Evolutionary conservation across 2,888 invertebrate species (phyloP).

Genomic region (Ypsolopha sequella): DNA sequence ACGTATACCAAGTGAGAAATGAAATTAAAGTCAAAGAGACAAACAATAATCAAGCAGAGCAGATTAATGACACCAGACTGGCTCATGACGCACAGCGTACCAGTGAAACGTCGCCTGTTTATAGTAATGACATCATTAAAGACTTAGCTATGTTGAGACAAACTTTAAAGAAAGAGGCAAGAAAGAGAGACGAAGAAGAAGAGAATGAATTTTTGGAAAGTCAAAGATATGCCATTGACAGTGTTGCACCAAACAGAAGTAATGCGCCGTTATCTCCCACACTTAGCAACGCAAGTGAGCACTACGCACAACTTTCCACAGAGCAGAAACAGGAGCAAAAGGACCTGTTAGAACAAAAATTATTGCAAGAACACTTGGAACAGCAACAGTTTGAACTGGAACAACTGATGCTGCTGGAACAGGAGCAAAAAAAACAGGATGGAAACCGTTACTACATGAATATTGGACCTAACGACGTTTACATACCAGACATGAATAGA

Average conservation of each 20-base stretch:
- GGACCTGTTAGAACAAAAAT: no score
- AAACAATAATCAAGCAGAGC: constrained; percentile 43
- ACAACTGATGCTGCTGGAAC: no score
- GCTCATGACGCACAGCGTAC: constrained; percentile 23
- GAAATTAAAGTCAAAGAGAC: constrained; percentile 67
- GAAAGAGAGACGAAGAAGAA: constrained; percentile 46
- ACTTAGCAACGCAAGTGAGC: constrained; percentile 55
- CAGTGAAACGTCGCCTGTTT: constrained; percentile 39
- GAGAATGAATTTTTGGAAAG: constrained; percentile 18
- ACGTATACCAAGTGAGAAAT: constrained; percentile 62
- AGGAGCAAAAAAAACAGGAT: constrained; percentile 21
- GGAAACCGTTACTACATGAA: constrained; percentile 56
- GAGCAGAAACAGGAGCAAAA: constrained; percentile 22
- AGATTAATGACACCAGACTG: neutral
- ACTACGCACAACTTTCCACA: constrained; percentile 54
- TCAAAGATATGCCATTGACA: constrained; percentile 24
- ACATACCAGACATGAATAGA: constrained; percentile 24
- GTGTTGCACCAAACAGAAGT: constrained; percentile 17
- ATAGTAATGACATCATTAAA: constrained; percentile 54
- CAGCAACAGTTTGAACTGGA: no score
- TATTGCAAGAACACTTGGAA: no score
- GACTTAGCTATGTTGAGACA: constrained; percentile 54
- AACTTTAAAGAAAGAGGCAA: constrained; percentile 38
- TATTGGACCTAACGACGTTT: constrained; percentile 36
- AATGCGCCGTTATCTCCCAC: constrained; percentile 48